Evolutionary conservation across 2,888 invertebrate species (phyloP).

Genomic region (Syrista parreyssii): DNA sequence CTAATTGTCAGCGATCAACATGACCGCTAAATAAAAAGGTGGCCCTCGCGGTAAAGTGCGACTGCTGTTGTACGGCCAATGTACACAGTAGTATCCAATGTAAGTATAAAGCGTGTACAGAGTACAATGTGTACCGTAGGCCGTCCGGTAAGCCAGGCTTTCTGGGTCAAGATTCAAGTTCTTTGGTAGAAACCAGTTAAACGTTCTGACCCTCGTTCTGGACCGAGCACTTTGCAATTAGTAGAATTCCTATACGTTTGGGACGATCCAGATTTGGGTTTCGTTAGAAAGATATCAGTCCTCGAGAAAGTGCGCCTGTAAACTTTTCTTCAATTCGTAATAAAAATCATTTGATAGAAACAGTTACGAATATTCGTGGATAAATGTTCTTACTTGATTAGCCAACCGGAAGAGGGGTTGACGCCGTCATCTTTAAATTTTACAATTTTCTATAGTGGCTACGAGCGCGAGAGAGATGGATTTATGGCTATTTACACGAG

Average conservation of each 20-base stretch:
- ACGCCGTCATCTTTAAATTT: neutral
- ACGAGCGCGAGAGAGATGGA: neutral
- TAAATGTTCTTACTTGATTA: neutral
- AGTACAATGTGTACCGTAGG: neutral
- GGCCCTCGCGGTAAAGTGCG: conserved; percentile 33
- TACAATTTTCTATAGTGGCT: neutral
- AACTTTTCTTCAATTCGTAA: neutral
- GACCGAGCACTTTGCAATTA: conserved; percentile 16
- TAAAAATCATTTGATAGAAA: neutral
- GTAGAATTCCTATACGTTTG: neutral
- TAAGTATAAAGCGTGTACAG: neutral
- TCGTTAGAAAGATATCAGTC: neutral
- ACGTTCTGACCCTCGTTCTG: conserved; percentile 5
- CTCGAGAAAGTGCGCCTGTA: neutral
- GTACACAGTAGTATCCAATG: neutral
- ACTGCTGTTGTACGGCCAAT: neutral
- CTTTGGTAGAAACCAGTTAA: conserved; percentile 38
- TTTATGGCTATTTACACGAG: neutral
- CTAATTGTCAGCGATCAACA: conserved; percentile 29
- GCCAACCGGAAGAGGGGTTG: neutral
- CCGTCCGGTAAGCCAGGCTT: conserved; percentile 42
- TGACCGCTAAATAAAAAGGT: conserved; percentile 57
- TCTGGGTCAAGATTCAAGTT: conserved; percentile 63
- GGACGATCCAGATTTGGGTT: neutral
- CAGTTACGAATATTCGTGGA: neutral